Evolutionary conservation across 2,797 vertebrate species (phyloP).

Genomic region (Mareca strepera): DNA sequence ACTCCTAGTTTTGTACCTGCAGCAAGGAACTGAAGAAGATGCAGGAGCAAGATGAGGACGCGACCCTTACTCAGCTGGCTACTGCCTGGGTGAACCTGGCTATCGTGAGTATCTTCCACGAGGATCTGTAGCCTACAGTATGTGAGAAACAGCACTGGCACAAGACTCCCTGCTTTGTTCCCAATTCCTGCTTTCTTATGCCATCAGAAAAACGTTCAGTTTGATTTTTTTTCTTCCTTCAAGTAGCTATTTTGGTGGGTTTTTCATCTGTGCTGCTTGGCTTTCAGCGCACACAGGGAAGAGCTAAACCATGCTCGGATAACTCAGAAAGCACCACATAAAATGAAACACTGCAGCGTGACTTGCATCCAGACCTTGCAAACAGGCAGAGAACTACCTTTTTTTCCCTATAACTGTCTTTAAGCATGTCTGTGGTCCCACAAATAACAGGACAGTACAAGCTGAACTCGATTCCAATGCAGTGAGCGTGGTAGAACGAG

Average conservation of each 20-base stretch:
- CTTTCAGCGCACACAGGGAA: not conserved
- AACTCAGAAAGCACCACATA: rapidly evolving
- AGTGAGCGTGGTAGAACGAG: not conserved
- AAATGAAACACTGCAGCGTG: not conserved
- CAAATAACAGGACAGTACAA: not conserved
- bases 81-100: conserved; percentile 96
- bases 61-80: conserved; percentile 94
- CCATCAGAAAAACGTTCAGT: not conserved
- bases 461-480: not conserved
- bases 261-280: not conserved
- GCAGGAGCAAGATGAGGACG: conserved; percentile 97
- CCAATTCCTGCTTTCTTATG: not conserved
- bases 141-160: not conserved
- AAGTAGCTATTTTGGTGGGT: not conserved
- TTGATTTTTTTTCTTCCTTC: not conserved
- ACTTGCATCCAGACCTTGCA: not conserved
- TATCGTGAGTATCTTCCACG: conserved; percentile 75
- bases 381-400: too few relatives aligned
- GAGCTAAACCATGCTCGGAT: not conserved
- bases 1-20: not conserved
- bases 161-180: rapidly evolving
- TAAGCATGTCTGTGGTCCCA: not conserved
- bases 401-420: not conserved
- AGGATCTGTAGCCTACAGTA: rapidly evolving
- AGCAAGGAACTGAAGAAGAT: conserved; percentile 98